Evolutionary conservation across 1,140 invertebrate genomes (phyloP).

Genomic region (Drosophila lacteicornis): DNA sequence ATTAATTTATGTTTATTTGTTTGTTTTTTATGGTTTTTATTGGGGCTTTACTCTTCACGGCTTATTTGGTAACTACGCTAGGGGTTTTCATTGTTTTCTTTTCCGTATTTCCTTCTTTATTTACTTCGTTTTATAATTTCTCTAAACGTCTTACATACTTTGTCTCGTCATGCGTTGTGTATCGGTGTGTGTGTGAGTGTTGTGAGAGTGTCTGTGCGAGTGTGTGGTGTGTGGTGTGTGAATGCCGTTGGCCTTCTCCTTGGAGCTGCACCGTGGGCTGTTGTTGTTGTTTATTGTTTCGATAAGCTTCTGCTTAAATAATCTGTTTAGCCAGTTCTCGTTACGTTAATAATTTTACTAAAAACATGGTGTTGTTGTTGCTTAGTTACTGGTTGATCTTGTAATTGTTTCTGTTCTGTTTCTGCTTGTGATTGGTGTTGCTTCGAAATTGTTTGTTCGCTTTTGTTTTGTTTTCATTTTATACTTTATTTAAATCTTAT

Average conservation of each 20-base stretch:
- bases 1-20: conserved; percentile 45
- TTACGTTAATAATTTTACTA: conserved; percentile 72
- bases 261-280: conserved; percentile 37
- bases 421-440: conserved; percentile 57
- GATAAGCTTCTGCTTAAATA: conserved; percentile 54
- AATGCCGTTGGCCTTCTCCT: conserved; percentile 20
- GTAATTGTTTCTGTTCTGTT: not conserved
- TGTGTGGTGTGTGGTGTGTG: conserved; percentile 52
- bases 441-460: conserved; percentile 57
- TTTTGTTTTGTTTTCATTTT: conserved; percentile 72
- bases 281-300: conserved; percentile 44
- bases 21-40: conserved; percentile 43
- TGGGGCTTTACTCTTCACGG: conserved; percentile 62
- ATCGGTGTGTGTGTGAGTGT: conserved; percentile 47
- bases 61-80: conserved; percentile 82
- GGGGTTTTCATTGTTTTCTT: conserved; percentile 64
- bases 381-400: conserved; percentile 68
- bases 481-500: conserved; percentile 83
- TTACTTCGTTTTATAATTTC: conserved; percentile 74
- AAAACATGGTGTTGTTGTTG: conserved; percentile 54
- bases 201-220: conserved; percentile 54
- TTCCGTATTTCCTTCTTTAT: conserved; percentile 54
- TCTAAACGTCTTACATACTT: conserved; percentile 80
- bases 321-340: conserved; percentile 47
- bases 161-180: conserved; percentile 80